Conservation (phyloP, 2,113 vertebrate genomes). For the Triplophysa rosa region DNA sequence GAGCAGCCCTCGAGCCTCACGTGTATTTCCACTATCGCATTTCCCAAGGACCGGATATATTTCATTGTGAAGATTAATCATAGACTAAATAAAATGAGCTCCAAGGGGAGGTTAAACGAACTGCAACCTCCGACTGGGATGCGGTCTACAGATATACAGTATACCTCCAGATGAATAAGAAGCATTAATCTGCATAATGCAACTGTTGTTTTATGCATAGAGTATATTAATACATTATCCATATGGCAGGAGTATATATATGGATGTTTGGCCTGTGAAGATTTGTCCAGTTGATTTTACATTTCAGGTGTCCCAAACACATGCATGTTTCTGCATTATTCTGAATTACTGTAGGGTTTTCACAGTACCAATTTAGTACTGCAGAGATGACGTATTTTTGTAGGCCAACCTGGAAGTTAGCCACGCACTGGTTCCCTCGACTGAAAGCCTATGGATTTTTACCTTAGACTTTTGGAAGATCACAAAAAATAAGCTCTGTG, state of each 20-base stretch:
- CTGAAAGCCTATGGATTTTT: no score
- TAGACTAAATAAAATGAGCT: constrained; percentile 45
- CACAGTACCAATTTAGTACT: no score
- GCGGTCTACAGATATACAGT: constrained; percentile 46
- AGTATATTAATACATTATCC: background rate
- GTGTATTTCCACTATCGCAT: constrained; percentile 27
- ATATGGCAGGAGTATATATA: background rate
- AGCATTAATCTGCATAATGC: constrained; percentile 15
- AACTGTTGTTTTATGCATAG: constrained; percentile 10
- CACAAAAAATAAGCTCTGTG: no score
- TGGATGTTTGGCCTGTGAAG: background rate
- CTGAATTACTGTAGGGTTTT: no score
- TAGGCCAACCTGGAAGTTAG: no score
- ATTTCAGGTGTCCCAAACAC: no score
- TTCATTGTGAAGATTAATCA: constrained; percentile 38
- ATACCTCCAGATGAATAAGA: constrained; percentile 21
- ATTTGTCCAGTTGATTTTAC: background rate
- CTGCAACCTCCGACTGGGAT: constrained; percentile 17
- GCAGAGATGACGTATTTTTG: no score
- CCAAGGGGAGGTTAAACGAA: constrained; percentile 39
- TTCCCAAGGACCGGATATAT: constrained; percentile 47
- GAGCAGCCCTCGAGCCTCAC: background rate
- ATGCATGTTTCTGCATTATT: no score
- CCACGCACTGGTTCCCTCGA: no score
- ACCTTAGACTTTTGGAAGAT: no score